Evolutionary conservation across 2,113 vertebrate species (phyloP).

Genomic region (Pteropus alecto): DNA sequence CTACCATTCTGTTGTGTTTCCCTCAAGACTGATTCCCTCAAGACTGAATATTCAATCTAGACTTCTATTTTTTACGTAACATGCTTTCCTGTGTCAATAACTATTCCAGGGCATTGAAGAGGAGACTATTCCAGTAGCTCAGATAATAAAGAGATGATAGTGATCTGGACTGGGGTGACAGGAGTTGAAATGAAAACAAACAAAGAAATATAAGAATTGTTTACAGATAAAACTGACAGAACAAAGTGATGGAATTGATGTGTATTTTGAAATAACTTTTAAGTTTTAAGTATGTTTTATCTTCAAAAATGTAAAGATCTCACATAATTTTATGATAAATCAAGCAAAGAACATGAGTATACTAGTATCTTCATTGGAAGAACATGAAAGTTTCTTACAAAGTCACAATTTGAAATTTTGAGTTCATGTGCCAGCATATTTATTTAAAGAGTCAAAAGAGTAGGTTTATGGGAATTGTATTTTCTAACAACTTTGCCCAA

Average conservation of each 20-base stretch:
- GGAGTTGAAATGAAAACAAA: neutral
- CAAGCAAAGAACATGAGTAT: neutral
- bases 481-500: constrained; percentile 11
- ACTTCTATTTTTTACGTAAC: neutral
- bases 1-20: neutral
- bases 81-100: neutral
- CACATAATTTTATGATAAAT: neutral
- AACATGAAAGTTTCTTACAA: neutral
- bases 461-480: neutral
- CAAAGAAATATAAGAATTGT: neutral
- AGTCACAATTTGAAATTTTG: constrained; percentile 21
- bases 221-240: constrained; percentile 8
- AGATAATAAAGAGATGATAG: neutral
- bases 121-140: neutral
- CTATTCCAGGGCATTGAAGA: neutral
- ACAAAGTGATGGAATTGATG: neutral
- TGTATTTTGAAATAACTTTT: neutral
- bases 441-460: neutral
- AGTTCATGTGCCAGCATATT: neutral
- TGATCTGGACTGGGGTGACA: neutral
- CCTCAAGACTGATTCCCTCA: neutral
- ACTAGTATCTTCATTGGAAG: neutral
- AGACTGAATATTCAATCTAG: neutral
- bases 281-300: neutral
- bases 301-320: constrained; percentile 22